A percentile compares a stretch with the other conserved stretches of the same genome.
Conservation (phyloP, 2,888 invertebrate genomes). For the Incurvaria masculella region DNA sequence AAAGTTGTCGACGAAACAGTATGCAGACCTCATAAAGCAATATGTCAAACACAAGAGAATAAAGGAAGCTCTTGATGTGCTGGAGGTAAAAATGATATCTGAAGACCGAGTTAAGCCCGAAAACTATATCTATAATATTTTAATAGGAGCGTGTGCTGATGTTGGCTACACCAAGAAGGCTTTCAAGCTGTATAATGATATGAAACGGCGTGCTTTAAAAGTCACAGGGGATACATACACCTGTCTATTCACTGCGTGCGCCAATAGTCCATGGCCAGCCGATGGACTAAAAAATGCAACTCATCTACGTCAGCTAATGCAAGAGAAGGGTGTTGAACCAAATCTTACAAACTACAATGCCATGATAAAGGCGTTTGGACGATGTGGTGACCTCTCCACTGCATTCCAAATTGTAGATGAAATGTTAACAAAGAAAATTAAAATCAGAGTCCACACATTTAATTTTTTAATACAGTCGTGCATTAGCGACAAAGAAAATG, state of each 20-base stretch:
- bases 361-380: slow-evolving; percentile 90
- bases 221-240: slow-evolving; percentile 76
- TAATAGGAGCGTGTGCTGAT: slow-evolving; percentile 81
- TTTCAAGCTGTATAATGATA: slow-evolving; percentile 76
- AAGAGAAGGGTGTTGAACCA: slow-evolving; percentile 64
- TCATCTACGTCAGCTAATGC: slow-evolving; percentile 64
- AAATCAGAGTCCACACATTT: slow-evolving; percentile 64
- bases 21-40: slow-evolving; percentile 68
- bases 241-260: slow-evolving; percentile 84
- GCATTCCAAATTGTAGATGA: slow-evolving; percentile 85
- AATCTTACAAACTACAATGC: slow-evolving; percentile 80
- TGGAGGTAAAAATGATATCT: slow-evolving; percentile 74
- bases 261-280: slow-evolving; percentile 67
- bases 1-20: slow-evolving; percentile 60
- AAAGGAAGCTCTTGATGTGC: slow-evolving; percentile 73
- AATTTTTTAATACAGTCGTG: slow-evolving; percentile 83
- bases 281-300: slow-evolving; percentile 69
- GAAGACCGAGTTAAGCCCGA: slow-evolving; percentile 77
- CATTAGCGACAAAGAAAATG: slow-evolving; percentile 71
- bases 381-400: slow-evolving; percentile 71
- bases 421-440: slow-evolving; percentile 65
- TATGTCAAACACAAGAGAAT: slow-evolving; percentile 62
- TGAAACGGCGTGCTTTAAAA: slow-evolving; percentile 71
- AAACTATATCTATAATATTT: slow-evolving; percentile 73
- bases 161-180: slow-evolving; percentile 85